phyloP scores from a whole-genome alignment of 2,888 invertebrate genomes.

The Xestia xanthographa region DNA sequence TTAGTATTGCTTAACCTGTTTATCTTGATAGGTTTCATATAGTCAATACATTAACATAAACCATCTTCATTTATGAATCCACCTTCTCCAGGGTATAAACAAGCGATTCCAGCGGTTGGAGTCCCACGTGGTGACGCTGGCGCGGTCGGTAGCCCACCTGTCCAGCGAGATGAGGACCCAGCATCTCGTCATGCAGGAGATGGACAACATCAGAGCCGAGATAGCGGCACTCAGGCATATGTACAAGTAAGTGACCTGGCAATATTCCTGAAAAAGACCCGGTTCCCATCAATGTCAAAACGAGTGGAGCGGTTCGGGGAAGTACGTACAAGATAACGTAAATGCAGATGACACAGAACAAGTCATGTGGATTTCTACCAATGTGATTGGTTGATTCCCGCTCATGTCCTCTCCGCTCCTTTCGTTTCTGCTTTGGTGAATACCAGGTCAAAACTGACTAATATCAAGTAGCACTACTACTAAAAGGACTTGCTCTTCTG shows the following conservation, averaged over 20 bases:
- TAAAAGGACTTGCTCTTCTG: background rate
- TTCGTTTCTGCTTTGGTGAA: background rate
- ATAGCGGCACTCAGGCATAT: constrained; percentile 94
- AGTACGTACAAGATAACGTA: background rate
- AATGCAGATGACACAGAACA: background rate
- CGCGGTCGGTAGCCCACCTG: constrained; percentile 96
- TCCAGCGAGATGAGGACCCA: constrained; percentile 98
- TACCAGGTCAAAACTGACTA: background rate
- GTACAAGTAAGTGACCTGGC: constrained; percentile 80
- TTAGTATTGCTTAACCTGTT: no score
- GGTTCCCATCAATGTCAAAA: background rate
- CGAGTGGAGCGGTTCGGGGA: background rate
- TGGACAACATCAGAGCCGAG: constrained; percentile 96
- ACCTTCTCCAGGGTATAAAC: constrained; percentile 92
- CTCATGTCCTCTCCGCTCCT: background rate
- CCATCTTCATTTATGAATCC: no score
- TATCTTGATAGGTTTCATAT: no score
- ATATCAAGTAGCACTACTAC: background rate
- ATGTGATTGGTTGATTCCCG: background rate
- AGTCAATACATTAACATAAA: no score
- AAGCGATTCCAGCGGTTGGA: constrained; percentile 97
- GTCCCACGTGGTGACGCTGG: constrained; percentile 97
- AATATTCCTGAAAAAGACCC: background rate
- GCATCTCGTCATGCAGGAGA: constrained; percentile 96
- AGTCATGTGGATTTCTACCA: background rate